A percentile compares a stretch with the other conserved stretches of the same genome.
Conservation (phyloP, 2,888 invertebrate genomes). For the Marasmarcha lunaedactyla region DNA sequence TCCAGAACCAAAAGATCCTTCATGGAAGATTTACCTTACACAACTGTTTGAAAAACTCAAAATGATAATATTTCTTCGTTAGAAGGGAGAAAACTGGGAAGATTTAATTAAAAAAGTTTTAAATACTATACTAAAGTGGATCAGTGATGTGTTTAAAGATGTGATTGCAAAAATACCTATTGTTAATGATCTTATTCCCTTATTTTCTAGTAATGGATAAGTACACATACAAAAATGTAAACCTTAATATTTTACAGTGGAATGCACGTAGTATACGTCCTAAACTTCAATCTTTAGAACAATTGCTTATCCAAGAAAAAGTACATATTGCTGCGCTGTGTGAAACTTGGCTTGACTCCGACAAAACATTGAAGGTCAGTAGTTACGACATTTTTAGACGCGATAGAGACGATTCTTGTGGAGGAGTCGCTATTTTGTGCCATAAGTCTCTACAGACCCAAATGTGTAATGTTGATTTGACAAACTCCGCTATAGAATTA, state of each 20-base stretch:
- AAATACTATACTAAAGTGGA: no score
- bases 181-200: no score
- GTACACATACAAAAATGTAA: no score
- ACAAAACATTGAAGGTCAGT: background rate
- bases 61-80: no score
- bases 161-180: no score
- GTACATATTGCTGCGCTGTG: background rate
- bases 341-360: background rate
- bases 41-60: no score
- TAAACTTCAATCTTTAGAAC: background rate
- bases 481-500: background rate
- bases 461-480: background rate
- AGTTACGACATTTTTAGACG: background rate
- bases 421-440: background rate
- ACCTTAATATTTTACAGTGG: background rate
- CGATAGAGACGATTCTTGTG: background rate
- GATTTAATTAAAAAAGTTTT: no score
- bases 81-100: no score
- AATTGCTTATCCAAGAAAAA: background rate
- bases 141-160: no score
- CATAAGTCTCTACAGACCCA: background rate
- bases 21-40: no score
- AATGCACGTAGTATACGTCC: background rate
- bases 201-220: no score
- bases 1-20: no score